Evolutionary conservation across 1,140 invertebrate species (phyloP), one percentile per base, ranked within the genome.

Genomic region (Melipona quadrifasciata): DNA sequence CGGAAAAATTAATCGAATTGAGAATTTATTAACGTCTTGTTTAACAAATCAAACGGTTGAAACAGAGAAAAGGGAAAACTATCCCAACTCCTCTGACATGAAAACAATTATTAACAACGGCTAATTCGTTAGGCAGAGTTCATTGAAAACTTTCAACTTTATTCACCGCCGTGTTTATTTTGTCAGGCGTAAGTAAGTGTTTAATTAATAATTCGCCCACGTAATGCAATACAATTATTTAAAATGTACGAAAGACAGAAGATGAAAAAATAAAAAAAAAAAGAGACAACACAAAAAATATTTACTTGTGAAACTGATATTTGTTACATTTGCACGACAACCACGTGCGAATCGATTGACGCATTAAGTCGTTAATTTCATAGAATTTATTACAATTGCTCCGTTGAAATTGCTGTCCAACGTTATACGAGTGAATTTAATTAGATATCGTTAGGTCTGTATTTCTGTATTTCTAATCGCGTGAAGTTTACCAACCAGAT

Each of bases 181-280:
- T 64, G n/a, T 70, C 82, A 79, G 39, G 82, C 55, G 65, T 78
- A 77, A 83, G 51, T 61, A 83, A 83, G 82, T 47, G 65, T 53
- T 68, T 61, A 83, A 78, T 83, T 83, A 83, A 70, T 83, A 83
- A 61, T 55, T 61, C 75, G 82, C 65, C 75, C 53, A 71, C 72
- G 51, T 55, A 24, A 31, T 21, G 31, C 73, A 53, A 21, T 55
- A 27, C 51, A 51, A 31, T 83, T 76, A 39, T 34, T 77, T 34
- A 12, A 78, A 65, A 64, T 1, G 6, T 2, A 19, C 53, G 31
- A 64, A 17, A 39, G 17, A 51, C 68, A 39, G n/a, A 58, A 80
- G 24, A 53, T 1, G 17, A 3, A 21, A 51, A 51, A 4, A 27
- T 10, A 73, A 39, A 51, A 31, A 51, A 31, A 11, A 58, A 21